Evolutionary conservation across 30 jellyfish, hydroid and myxozoan genomes (phyloP).

Genomic region (Morbakka virulenta): DNA sequence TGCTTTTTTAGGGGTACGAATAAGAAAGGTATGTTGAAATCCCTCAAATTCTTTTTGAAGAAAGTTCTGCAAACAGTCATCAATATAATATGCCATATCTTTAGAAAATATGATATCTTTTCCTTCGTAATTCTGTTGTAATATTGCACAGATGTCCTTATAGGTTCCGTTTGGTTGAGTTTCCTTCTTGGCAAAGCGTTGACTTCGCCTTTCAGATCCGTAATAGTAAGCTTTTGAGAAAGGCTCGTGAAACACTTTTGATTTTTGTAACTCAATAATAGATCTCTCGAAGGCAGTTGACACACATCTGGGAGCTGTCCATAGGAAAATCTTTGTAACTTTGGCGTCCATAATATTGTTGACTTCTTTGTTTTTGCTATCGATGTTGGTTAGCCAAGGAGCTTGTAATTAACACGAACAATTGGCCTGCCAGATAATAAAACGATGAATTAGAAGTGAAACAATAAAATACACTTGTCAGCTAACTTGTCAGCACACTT

Average conservation of each 20-base stretch:
- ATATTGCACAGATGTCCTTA: conserved; percentile 17
- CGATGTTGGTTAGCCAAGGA: too few species aligned
- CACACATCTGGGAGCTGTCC: conserved; percentile 96
- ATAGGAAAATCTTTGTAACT: too few species aligned
- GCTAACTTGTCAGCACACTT: too few species aligned
- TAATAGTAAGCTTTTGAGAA: conserved; percentile 68
- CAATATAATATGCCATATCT: conserved; percentile 78
- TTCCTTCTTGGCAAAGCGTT: conserved; percentile 45
- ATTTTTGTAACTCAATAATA: conserved; percentile 73
- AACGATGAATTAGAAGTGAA: too few species aligned
- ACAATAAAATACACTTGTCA: too few species aligned
- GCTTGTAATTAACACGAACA: too few species aligned
- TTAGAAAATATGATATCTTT: conserved; percentile 71
- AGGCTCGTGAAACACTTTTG: conserved; percentile 90
- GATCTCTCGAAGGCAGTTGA: conserved; percentile 96
- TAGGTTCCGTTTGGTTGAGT: conserved; percentile 29
- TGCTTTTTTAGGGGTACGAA: conserved; percentile 81
- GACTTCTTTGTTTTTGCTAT: too few species aligned
- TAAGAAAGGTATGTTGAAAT: conserved; percentile 79
- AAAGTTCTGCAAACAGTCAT: conserved; percentile 50
- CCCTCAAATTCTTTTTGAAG: conserved; percentile 36
- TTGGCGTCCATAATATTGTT: too few species aligned
- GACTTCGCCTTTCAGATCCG: conserved; percentile 94
- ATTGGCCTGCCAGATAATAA: too few species aligned
- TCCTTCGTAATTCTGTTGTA: conserved; percentile 69